Base-by-base conservation (phyloP, 2,113 vertebrate genomes). In the Progne subis region DNA sequence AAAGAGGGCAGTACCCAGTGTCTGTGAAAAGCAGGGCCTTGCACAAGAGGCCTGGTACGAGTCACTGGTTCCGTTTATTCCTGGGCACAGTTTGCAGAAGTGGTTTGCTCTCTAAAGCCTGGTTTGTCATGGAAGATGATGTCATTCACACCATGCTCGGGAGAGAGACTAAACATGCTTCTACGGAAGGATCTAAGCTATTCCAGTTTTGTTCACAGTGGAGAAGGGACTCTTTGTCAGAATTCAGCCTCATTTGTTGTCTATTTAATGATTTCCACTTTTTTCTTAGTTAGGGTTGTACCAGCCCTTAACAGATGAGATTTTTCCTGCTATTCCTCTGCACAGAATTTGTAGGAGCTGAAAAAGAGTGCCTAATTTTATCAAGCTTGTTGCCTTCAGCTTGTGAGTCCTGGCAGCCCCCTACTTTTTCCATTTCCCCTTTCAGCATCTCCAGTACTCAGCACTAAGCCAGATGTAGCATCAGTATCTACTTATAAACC, bases 391-490 rank as follows among this genome's bases (percentile, higher is more conserved):
- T 88, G 39, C 76, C 34, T 90, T 70, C 9, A 21, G 87, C 29
- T 90, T 82, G 18, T 29, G 63, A 90, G 39, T 79, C 55, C 87
- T 95, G 92, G 85, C 82, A 96, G 60, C 24, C 26, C 78, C 34
- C 13, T 74, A 39, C 50, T 88, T 96, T 95, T 94, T 94, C 72
- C 85, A 78, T 86, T 94, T 94, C 57, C 37, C 64, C 50, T 59
- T 92, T 69, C 50, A 70, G 46, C 65, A 64, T 82, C 64, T 91
- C 78, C 44, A 49, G 46, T 20, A 17, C 74, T 94, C 28, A 10
- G 34, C 68, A 44, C 53, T 69, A 47, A 87, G 84, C 29, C 90
- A 94, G 44, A 56, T 83, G 44, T 52, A 88, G n/a, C 2, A 1
- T 56, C 7, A 1, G 4, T 34, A 41, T 84, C 53, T 67, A 23